These are phyloP conservation scores for Mythimna ferrago DNA, from an alignment of 2,888 invertebrate genomes.

Conservation along the genomic window DNA sequence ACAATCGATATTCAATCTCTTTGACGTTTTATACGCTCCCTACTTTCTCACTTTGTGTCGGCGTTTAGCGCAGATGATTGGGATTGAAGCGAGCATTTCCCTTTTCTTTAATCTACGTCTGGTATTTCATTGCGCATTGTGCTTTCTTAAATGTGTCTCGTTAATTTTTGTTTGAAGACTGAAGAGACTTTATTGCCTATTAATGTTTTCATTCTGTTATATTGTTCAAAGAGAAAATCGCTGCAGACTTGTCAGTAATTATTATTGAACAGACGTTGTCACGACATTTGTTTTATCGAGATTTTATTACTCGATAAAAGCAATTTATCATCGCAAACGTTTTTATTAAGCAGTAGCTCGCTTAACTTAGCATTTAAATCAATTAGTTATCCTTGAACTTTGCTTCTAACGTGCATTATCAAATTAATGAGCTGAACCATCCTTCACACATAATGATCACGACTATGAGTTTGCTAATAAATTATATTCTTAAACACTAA, in stretches of 20 bases:
- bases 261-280: slow-evolving; percentile 34
- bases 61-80: slow-evolving; percentile 85
- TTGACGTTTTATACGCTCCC: slow-evolving; percentile 87
- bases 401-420: slow-evolving; percentile 32
- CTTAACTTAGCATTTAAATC: slow-evolving; percentile 41
- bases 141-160: slow-evolving; percentile 54
- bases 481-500: slow-evolving; percentile 46
- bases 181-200: slow-evolving; percentile 28
- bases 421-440: slow-evolving; percentile 40
- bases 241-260: slow-evolving; percentile 28
- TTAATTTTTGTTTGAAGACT: slow-evolving; percentile 57
- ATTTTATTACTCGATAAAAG: slow-evolving; percentile 58
- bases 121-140: slow-evolving; percentile 71
- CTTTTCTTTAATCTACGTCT: slow-evolving; percentile 77
- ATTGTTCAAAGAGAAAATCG: slow-evolving; percentile 34
- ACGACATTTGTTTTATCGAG: slow-evolving; percentile 52
- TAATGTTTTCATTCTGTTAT: slow-evolving; percentile 43
- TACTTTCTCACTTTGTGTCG: slow-evolving; percentile 87
- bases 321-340: slow-evolving; percentile 58
- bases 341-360: slow-evolving; percentile 49
- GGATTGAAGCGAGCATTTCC: slow-evolving; percentile 78
- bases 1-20: slow-evolving; percentile 91
- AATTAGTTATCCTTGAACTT: slow-evolving; percentile 55
- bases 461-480: slow-evolving; percentile 43
- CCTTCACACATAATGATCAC: slow-evolving; percentile 38